Base-by-base conservation (phyloP, 2,888 invertebrate genomes). In the Antitype chi region DNA sequence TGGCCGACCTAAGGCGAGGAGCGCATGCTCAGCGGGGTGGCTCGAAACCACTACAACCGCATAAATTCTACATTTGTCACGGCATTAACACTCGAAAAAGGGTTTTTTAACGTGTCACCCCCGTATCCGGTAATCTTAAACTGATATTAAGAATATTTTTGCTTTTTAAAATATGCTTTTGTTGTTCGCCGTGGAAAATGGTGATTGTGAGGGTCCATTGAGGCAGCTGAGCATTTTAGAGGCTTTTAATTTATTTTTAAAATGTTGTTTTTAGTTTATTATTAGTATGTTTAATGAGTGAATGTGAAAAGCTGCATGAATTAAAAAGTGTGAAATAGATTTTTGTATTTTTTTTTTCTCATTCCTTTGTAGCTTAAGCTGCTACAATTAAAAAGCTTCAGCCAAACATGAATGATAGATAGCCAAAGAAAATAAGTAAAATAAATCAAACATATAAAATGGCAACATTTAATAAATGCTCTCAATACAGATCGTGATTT, bases 51-150 rank as follows among this genome's bases (percentile, higher is more conserved):
- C 94, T 94, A 92, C 93, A 91, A 88, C 91, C 94, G 96, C 94
- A 96, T 96, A 96, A 96, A 96, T 96, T 95, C 93, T 88, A 93
- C 95, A 96, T 96, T 96, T 96, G 96, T 96, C 96, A 96, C 96
- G 96, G 96, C 92, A 96, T 96, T 96, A 96, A 96, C 96, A 95
- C 96, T 95, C 93, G 89, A 95, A 88, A 95, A 94, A 95, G 92
- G 95, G 96, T 94, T 94, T 96, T 95, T 95, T 96, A 95, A 96
- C 95, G 93, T 95, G 95, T 96, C 95, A 92, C 94, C 94, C 94
- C 91, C 91, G 94, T 94, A 95, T 96, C 96, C 96, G 95, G 96
- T 94, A 94, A 95, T 93, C 94, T 93, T 89, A 85, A 89, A 89
- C 89, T 91, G 91, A 89, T 92, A 91, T 89, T 93, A 89, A 89